Evolutionary conservation across 2,797 vertebrate genomes (phyloP), one percentile per base, ranked within the genome.

Genomic region (Phalloptychus januarius): DNA sequence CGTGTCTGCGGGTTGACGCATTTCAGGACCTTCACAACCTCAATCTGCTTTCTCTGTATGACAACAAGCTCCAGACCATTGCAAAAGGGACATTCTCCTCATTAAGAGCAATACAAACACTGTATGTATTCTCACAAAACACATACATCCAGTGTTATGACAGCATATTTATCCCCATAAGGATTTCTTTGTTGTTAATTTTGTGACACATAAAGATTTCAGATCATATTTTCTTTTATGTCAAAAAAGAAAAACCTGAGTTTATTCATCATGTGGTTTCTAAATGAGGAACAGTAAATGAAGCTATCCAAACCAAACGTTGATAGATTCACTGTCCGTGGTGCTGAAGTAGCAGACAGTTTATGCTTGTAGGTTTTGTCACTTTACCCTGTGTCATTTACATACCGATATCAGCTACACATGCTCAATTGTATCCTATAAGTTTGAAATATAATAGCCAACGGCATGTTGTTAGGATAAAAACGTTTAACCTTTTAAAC

Each of bases 11-110:
- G 44, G 98, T 99, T 80, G 98, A 99, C 77, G 97, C 98, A n/a
- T 99, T 99, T 95, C 98, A 99, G 92, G 97, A 99, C 87, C 96
- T 99, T 11, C 98, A 99, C 92, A 99, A 99, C 94, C 93, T 99
- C 93, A 99, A 99, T 92, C 96, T 99, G 85, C 97, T 99, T 73
- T 99, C 98, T 71, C 94, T 99, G 36, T 99, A 99, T 1, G 98
- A 99, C 95, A 99, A 99, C 95, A 99, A 99, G 92, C 97, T 99
- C 58, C 98, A 99, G 89, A 99, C 98, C 79, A 97, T 99, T 16
- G 97, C 97, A 78, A 99, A 99, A 89, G 98, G 98, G 88, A 99
- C 98, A n/a, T 98, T 99, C 81, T 95, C 97, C 0, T 97, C 98
- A 0, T 96, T 99, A 0, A 96, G 98, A 82, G 97, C 97, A 11